These are phyloP conservation scores for Enteromius mattozi DNA, from an alignment of 2,797 vertebrate species.

Conservation along the genomic window DNA sequence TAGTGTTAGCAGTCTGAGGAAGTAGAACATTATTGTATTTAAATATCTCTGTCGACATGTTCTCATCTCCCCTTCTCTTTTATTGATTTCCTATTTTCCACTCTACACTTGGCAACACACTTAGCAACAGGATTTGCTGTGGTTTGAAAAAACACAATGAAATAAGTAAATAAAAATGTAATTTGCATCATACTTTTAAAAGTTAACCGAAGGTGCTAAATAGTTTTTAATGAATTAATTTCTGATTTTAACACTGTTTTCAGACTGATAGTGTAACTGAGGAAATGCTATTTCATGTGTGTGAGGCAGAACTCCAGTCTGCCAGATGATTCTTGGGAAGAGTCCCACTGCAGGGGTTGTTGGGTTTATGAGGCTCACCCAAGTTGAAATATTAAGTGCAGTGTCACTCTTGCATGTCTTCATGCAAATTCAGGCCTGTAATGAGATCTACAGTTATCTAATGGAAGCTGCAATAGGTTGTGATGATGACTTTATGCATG, in stretches of 20 bases:
- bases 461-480: constrained; percentile 60
- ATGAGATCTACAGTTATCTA: constrained; percentile 49
- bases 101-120: neutral
- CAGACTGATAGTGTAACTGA: constrained; percentile 7
- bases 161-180: no score
- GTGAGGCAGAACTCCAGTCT: neutral
- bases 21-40: neutral
- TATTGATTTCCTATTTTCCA: neutral
- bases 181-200: neutral
- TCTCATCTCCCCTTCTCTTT: neutral
- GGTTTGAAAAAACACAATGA: neutral
- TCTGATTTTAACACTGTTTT: constrained; percentile 26
- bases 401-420: constrained; percentile 41
- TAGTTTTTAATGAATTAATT: neutral
- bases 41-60: neutral
- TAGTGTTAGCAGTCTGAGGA: neutral
- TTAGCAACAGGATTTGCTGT: neutral
- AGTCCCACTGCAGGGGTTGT: constrained; percentile 54
- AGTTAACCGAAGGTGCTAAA: neutral
- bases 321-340: constrained; percentile 6
- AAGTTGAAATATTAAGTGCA: constrained; percentile 1
- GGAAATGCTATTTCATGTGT: constrained; percentile 29
- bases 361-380: constrained; percentile 17
- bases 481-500: constrained; percentile 64
- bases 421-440: constrained; percentile 40